These are phyloP conservation scores for Apantesis nais DNA, from an alignment of 2,888 invertebrate genomes.

Conservation along the genomic window DNA sequence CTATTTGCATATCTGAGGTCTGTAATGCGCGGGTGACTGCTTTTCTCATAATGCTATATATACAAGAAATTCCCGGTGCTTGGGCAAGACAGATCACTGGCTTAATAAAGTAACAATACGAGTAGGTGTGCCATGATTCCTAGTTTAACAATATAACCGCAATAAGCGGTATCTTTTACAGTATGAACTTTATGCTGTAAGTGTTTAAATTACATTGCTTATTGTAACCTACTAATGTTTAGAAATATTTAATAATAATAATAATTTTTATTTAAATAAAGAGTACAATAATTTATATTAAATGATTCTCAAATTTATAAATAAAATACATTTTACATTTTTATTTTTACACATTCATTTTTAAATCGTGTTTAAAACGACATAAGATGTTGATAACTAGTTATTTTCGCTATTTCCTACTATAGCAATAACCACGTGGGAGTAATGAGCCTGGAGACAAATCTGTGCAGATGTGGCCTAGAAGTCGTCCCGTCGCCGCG, in stretches of 20 bases:
- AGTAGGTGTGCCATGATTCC: conserved; percentile 39
- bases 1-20: conserved; percentile 59
- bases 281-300: too few species aligned
- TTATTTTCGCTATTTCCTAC: background rate
- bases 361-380: background rate
- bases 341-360: too few species aligned
- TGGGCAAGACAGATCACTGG: conserved; percentile 51
- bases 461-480: conserved; percentile 24
- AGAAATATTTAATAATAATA: too few species aligned
- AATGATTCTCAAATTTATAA: too few species aligned
- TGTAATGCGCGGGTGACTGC: conserved; percentile 53
- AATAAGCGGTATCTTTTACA: conserved; percentile 34
- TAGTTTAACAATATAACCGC: conserved; percentile 29
- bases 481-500: conserved; percentile 10
- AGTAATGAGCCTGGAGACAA: conserved; percentile 15
- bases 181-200: conserved; percentile 26
- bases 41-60: conserved; percentile 51
- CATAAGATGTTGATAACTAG: background rate
- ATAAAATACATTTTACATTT: too few species aligned
- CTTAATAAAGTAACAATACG: conserved; percentile 49
- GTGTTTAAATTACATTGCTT: conserved; percentile 27
- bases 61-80: conserved; percentile 49
- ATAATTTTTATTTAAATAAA: too few species aligned
- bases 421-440: background rate
- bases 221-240: conserved; percentile 17